A percentile compares a stretch with the other conserved stretches of the same genome.
Conservation (phyloP, 2,888 invertebrate species). For the Aphodius granarius region DNA sequence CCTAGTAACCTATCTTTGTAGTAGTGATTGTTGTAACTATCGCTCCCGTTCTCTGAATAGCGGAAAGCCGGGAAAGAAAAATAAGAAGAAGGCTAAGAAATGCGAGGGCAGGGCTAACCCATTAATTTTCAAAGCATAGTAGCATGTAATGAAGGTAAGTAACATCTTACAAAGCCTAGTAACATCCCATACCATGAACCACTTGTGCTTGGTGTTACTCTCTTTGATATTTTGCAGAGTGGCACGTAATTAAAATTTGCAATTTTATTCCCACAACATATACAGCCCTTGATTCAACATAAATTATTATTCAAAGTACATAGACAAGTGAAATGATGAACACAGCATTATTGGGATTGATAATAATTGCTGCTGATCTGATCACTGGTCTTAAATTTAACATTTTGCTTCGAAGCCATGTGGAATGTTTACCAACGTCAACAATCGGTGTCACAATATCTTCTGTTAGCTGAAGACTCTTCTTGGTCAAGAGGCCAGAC, state of each 20-base stretch:
- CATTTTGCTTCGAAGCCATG: background rate
- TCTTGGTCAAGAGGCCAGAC: background rate
- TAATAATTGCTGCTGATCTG: background rate
- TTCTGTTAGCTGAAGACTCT: background rate
- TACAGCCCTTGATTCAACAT: too few relatives aligned
- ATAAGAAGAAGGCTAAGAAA: constrained; percentile 52
- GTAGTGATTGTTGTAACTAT: too few relatives aligned
- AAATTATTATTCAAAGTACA: background rate
- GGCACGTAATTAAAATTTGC: too few relatives aligned
- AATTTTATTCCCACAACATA: too few relatives aligned
- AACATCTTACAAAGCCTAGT: too few relatives aligned
- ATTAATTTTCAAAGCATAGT: too few relatives aligned
- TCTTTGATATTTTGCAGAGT: too few relatives aligned
- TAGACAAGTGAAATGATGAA: background rate
- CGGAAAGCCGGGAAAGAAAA: constrained; percentile 46
- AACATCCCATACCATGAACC: too few relatives aligned
- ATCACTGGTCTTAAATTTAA: background rate
- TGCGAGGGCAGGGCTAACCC: constrained; percentile 46
- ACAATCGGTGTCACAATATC: background rate
- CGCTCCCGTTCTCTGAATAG: constrained; percentile 35
- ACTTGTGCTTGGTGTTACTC: too few relatives aligned
- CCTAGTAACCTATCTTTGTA: too few relatives aligned
- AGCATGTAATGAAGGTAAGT: too few relatives aligned
- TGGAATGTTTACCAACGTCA: background rate
- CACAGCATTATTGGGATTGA: background rate